Percentiles rank a stretch among this genome's conserved stretches.
These are phyloP conservation scores for Peromyscus eremicus DNA, from an alignment of 2,797 vertebrate genomes.

Conservation along the genomic window DNA sequence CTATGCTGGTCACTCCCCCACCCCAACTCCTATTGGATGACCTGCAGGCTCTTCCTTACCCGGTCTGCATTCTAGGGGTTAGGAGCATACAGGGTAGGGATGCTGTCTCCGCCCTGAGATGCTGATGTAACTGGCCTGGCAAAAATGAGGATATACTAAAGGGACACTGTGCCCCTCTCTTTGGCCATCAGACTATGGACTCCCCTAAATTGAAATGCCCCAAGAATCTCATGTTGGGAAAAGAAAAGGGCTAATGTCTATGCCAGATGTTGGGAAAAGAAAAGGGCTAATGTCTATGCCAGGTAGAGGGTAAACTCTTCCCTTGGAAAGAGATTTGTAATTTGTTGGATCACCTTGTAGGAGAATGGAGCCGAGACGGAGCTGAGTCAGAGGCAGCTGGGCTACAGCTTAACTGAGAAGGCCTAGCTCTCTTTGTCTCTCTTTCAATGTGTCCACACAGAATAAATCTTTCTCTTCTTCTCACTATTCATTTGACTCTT, in stretches of 20 bases:
- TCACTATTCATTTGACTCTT: not conserved
- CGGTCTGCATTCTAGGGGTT: too few species aligned
- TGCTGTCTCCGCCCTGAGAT: not conserved
- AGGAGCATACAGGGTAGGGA: not conserved
- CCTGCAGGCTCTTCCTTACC: too few species aligned
- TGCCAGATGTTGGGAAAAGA: too few species aligned
- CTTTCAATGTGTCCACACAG: not conserved
- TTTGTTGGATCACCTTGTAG: not conserved
- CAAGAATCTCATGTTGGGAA: not conserved
- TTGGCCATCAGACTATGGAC: not conserved
- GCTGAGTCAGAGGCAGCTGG: not conserved
- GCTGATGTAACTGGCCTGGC: not conserved
- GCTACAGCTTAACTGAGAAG: not conserved
- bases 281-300: not conserved
- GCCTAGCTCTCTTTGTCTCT: not conserved
- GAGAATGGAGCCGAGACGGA: not conserved
- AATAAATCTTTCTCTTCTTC: too few species aligned
- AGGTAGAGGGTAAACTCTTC: not conserved
- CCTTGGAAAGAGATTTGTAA: not conserved
- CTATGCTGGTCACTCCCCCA: not conserved
- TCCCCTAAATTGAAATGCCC: not conserved
- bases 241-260: not conserved
- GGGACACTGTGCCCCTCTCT: not conserved
- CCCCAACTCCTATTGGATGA: not conserved
- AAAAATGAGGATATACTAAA: not conserved